These are phyloP conservation scores for Drosophila hamatofila DNA, from an alignment of 2,888 invertebrate species.

Conservation along the genomic window DNA sequence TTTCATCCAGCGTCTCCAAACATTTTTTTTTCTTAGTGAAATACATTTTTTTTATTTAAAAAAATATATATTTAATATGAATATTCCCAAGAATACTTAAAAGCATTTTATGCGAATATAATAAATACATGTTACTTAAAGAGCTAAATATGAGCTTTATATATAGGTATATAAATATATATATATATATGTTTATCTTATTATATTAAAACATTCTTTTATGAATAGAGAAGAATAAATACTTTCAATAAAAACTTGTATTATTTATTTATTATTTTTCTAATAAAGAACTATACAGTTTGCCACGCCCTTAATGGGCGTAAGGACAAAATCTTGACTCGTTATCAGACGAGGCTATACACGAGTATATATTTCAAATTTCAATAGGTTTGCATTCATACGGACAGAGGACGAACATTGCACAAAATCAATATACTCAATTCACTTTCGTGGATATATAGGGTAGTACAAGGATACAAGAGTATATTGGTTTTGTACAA, in stretches of 20 bases:
- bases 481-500: too few relatives aligned
- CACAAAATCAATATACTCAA: too few relatives aligned
- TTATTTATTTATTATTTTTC: too few relatives aligned
- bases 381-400: too few relatives aligned
- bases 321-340: too few relatives aligned
- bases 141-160: background rate
- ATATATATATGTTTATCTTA: background rate
- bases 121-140: background rate
- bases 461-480: too few relatives aligned
- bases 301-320: too few relatives aligned
- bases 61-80: slow-evolving; percentile 4
- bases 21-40: slow-evolving; percentile 8
- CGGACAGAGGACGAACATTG: too few relatives aligned
- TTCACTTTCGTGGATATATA: too few relatives aligned
- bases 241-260: background rate
- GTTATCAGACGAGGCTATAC: too few relatives aligned
- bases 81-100: slow-evolving; percentile 2
- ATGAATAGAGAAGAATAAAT: background rate
- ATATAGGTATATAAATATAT: background rate
- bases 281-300: too few relatives aligned
- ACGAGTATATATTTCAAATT: too few relatives aligned
- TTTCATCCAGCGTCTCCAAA: slow-evolving; percentile 2
- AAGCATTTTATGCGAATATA: background rate
- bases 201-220: background rate
- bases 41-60: background rate